Percentiles rank a stretch among this genome's conserved stretches.
phyloP scores from a whole-genome alignment of 2,888 invertebrate species.

The Cyrtodaria siliqua region DNA sequence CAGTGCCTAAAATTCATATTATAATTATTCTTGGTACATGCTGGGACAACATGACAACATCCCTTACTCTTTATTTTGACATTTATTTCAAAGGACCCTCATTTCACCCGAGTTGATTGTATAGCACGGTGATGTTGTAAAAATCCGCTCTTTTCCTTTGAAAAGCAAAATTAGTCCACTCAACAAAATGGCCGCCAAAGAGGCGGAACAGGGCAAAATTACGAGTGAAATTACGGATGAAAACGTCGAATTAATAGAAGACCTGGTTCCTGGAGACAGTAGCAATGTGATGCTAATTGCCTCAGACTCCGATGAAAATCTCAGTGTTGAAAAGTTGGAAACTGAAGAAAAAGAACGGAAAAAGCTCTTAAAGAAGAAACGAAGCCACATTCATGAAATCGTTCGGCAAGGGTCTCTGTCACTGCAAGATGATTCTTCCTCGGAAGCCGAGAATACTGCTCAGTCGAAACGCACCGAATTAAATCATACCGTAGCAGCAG shows the following conservation, averaged over 20 bases:
- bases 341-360: conserved; percentile 37
- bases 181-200: conserved; percentile 76
- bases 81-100: too few relatives aligned
- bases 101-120: too few relatives aligned
- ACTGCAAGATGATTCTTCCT: conserved; percentile 25
- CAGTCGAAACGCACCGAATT: conserved; percentile 12
- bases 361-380: conserved; percentile 56
- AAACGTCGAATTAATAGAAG: conserved; percentile 76
- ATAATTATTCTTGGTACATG: too few relatives aligned
- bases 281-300: conserved; percentile 91
- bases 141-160: neutral
- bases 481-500: conserved; percentile 50
- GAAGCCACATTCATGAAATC: conserved; percentile 69
- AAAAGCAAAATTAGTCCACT: conserved; percentile 3
- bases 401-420: conserved; percentile 64
- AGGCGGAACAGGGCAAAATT: conserved; percentile 80
- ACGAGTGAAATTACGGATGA: conserved; percentile 62
- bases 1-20: too few relatives aligned
- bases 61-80: too few relatives aligned
- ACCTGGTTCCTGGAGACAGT: conserved; percentile 88
- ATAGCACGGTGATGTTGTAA: too few relatives aligned
- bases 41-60: too few relatives aligned
- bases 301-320: conserved; percentile 82
- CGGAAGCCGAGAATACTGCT: conserved; percentile 31
- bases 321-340: conserved; percentile 71